Evolutionary conservation across 37 sponge, comb jelly and placozoan species (phyloP), one percentile per base, ranked within the genome.

Genomic region (Dysidea cf. avara): DNA sequence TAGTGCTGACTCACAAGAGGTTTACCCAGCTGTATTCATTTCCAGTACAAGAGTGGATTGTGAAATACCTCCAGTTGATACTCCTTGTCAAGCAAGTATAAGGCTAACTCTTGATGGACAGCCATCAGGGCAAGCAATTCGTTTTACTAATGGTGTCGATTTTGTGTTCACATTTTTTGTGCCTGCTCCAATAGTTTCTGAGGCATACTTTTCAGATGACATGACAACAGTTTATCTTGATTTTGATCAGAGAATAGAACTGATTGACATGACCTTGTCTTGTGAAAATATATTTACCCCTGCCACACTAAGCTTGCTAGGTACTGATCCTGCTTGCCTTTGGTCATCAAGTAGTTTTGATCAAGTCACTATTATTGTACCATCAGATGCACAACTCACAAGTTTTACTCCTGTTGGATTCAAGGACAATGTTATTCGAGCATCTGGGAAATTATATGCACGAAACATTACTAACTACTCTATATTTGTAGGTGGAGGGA

Each of bases 51-150:
- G 53, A 22, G 34, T 81, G n/a, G 35, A 59, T 2, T 94, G 95
- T 58, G 39, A 33, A 30, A 34, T 94, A 7, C 95, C 95, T 13
- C 54, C 73, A 18, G 66, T 86, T n/a, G n/a, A 31, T 0, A 17
- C 28, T 43, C 83, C 87, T 1, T 94, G 95, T 59, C 71, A 65
- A 32, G 77, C 86, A 7, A 79, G 54, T 0, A 53, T 90, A 21
- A 43, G 28, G 2, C 76, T 94, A 5, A 56, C 69, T 26, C 28
- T 90, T 0, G 84, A 94, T 66, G 90, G 90, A 2, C 90, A 94
- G 46, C 36, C 3, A 11, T 77, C 83, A 36, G 95, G 95, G 1
- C n/a, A n/a, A n/a, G n/a, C n/a, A n/a, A 38, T 59, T 22, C 38
- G 86, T 0, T 55, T 24, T 9, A 36, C 80, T 4, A 31, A 13